Percentiles rank a stretch among this genome's conserved stretches.
Evolutionary conservation across 1,140 invertebrate species (phyloP).

Genomic region (Rhizoglyphus robini): DNA sequence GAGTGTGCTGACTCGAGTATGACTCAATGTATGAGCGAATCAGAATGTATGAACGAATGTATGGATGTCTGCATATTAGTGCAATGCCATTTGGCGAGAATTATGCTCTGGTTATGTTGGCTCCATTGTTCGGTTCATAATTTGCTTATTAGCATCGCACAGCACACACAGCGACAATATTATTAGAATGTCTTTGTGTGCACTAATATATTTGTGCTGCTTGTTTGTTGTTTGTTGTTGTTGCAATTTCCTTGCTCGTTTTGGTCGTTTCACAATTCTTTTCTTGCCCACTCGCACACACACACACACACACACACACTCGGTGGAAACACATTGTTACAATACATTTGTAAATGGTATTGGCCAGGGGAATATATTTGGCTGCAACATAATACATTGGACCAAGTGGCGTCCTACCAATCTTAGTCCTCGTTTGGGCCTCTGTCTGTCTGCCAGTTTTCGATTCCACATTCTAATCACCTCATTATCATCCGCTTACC

Average conservation of each 20-base stretch:
- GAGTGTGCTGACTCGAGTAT: no score
- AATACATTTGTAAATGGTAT: background rate
- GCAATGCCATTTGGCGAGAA: no score
- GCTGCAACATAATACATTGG: no score
- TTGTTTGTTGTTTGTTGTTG: background rate
- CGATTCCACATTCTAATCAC: conserved; percentile 9
- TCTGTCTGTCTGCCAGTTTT: background rate
- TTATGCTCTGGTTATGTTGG: background rate
- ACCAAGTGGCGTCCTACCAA: no score
- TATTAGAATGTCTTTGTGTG: conserved; percentile 4
- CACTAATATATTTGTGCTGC: background rate
- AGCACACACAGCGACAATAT: background rate
- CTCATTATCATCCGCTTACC: conserved; percentile 10
- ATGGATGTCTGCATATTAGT: no score
- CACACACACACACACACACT: background rate
- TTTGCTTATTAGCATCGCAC: conserved; percentile 11
- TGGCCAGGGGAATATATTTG: background rate
- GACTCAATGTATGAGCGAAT: no score
- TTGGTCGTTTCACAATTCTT: no score
- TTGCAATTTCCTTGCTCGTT: no score
- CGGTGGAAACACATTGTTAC: conserved; percentile 9
- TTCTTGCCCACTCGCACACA: background rate
- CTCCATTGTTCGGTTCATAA: background rate
- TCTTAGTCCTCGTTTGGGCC: background rate
- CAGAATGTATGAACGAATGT: no score